A percentile compares a stretch with the other conserved stretches of the same genome.
phyloP scores from a whole-genome alignment of 2,113 vertebrate species.

The Rhinoderma darwinii region DNA sequence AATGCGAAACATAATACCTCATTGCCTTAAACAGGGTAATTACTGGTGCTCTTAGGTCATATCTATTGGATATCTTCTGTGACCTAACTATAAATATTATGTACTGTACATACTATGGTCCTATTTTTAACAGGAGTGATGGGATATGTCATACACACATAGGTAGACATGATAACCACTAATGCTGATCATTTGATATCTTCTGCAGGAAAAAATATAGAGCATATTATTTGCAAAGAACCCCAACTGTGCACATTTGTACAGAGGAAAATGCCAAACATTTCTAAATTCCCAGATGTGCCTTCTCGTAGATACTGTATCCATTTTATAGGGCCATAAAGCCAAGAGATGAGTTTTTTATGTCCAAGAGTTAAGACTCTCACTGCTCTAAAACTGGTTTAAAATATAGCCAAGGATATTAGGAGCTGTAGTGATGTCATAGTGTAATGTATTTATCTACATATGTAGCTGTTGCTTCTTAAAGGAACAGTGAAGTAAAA shows the following conservation, averaged over 20 bases:
- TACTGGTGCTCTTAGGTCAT: background rate
- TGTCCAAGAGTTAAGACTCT: conserved; percentile 3
- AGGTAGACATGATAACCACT: background rate
- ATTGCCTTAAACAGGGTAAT: background rate
- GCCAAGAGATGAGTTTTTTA: conserved; percentile 9
- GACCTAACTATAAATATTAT: conserved; percentile 9
- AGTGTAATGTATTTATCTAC: background rate
- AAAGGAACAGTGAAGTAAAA: no score
- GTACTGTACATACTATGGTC: no score
- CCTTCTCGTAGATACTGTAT: conserved; percentile 23
- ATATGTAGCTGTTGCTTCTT: no score
- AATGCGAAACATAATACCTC: background rate
- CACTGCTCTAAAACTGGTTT: background rate
- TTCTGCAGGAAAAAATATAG: conserved; percentile 4
- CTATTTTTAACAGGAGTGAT: background rate
- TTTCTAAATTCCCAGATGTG: conserved; percentile 40
- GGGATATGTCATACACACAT: conserved; percentile 1
- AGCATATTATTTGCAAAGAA: background rate
- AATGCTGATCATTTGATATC: conserved; percentile 21
- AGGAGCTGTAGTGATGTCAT: background rate
- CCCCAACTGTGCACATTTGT: conserved; percentile 17
- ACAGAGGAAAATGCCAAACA: background rate
- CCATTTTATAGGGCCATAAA: conserved; percentile 5
- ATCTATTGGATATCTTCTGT: background rate
- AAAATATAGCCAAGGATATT: background rate